These are phyloP conservation scores for Sebastes taczanowskii DNA, from an alignment of 2,797 vertebrate genomes.

Conservation along the genomic window DNA sequence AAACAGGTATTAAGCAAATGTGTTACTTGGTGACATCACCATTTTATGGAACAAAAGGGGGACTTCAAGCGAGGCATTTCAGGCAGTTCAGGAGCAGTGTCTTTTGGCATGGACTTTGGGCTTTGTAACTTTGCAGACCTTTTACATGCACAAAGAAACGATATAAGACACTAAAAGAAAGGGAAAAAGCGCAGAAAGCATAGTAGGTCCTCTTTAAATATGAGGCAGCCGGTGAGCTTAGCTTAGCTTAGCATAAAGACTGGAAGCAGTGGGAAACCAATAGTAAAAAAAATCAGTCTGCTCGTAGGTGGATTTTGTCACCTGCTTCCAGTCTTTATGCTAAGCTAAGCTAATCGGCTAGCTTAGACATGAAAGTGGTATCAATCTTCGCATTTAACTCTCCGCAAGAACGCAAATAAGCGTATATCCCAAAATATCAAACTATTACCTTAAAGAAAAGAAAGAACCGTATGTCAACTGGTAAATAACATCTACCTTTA, in stretches of 20 bases:
- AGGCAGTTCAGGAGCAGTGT: too few species aligned
- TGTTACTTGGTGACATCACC: too few species aligned
- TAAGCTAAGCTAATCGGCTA: neutral
- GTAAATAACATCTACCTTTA: conserved; percentile 9
- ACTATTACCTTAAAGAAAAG: conserved; percentile 11
- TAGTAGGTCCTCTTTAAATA: neutral
- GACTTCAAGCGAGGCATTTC: too few species aligned
- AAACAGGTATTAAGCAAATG: too few species aligned
- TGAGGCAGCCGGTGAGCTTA: neutral
- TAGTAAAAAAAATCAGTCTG: too few species aligned
- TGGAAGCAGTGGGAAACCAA: neutral
- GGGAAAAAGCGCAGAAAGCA: too few species aligned
- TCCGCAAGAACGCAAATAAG: conserved; percentile 2
- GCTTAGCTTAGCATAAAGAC: neutral
- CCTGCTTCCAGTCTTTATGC: conserved; percentile 6
- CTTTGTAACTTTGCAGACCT: too few species aligned
- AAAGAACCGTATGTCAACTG: neutral
- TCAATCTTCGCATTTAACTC: neutral
- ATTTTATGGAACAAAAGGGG: too few species aligned
- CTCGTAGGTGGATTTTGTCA: neutral
- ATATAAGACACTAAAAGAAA: too few species aligned
- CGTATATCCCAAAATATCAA: neutral
- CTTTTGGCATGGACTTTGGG: too few species aligned
- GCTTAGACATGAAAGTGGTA: neutral
- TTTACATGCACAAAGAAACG: too few species aligned